These are phyloP conservation scores for Macaria notata DNA, from an alignment of 2,888 invertebrate genomes.

Conservation along the genomic window DNA sequence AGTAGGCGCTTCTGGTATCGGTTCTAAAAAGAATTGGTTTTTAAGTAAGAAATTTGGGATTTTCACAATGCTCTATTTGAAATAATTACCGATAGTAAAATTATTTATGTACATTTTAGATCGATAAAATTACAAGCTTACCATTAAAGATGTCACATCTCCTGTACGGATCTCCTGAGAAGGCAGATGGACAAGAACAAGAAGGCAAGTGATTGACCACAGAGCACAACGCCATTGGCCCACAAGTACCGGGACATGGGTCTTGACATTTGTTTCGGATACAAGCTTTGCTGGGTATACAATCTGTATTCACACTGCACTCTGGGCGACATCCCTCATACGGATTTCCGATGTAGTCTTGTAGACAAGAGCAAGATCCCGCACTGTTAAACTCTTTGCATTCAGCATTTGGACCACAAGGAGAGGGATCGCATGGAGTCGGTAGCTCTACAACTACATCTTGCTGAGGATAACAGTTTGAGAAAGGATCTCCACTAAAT, in stretches of 20 bases:
- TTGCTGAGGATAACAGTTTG: slow-evolving; percentile 77
- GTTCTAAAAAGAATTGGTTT: slow-evolving; percentile 43
- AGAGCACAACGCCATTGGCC: slow-evolving; percentile 86
- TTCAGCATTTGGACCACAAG: slow-evolving; percentile 84
- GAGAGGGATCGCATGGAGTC: slow-evolving; percentile 83
- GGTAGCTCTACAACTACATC: slow-evolving; percentile 63
- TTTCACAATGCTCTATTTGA: not conserved
- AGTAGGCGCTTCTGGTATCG: slow-evolving; percentile 61
- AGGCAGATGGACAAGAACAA: slow-evolving; percentile 86
- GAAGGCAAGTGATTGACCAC: slow-evolving; percentile 87
- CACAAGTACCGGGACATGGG: slow-evolving; percentile 91
- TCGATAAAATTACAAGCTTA: slow-evolving; percentile 30
- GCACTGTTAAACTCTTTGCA: slow-evolving; percentile 83
- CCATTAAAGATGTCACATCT: slow-evolving; percentile 76
- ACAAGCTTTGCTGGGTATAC: slow-evolving; percentile 86
- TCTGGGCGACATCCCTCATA: slow-evolving; percentile 90
- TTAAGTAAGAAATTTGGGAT: not conserved
- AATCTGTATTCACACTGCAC: slow-evolving; percentile 88
- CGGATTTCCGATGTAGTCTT: slow-evolving; percentile 89
- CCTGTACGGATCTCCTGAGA: slow-evolving; percentile 88
- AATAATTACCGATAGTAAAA: not conserved
- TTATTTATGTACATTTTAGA: not conserved
- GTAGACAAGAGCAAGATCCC: slow-evolving; percentile 87
- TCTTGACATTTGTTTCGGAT: slow-evolving; percentile 88
- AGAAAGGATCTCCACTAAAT: slow-evolving; percentile 87